Conservation (phyloP, 2,797 vertebrate species). For the Neoniphon sammara region DNA sequence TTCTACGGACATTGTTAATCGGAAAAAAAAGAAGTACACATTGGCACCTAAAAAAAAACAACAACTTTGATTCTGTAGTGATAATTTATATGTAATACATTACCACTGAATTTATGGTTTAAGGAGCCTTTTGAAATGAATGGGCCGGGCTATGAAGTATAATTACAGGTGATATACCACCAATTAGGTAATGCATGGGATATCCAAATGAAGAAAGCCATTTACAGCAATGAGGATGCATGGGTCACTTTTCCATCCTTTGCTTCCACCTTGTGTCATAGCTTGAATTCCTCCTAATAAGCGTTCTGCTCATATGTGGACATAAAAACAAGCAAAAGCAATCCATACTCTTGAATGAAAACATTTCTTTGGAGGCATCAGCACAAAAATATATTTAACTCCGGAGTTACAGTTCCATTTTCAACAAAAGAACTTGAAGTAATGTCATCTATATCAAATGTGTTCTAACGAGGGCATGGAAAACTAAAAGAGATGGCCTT, state of each 20-base stretch:
- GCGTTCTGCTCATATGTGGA: no score
- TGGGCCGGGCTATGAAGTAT: constrained; percentile 18
- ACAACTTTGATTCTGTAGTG: constrained; percentile 25
- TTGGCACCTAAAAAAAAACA: constrained; percentile 36
- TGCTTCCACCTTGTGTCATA: constrained; percentile 8
- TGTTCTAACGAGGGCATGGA: constrained; percentile 14
- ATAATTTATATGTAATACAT: constrained; percentile 42
- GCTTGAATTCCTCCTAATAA: constrained; percentile 1
- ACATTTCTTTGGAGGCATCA: constrained; percentile 24
- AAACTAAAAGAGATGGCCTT: constrained; percentile 31
- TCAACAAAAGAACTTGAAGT: constrained; percentile 30
- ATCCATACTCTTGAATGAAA: constrained; percentile 17
- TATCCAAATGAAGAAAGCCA: constrained; percentile 51
- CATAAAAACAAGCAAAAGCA: not conserved
- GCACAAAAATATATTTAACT: constrained; percentile 17
- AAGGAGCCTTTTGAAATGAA: constrained; percentile 24
- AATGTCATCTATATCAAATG: constrained; percentile 15
- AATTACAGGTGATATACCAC: constrained; percentile 44
- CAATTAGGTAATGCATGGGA: constrained; percentile 9
- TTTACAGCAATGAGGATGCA: constrained; percentile 55
- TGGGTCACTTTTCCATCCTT: constrained; percentile 13
- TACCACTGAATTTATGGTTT: constrained; percentile 35
- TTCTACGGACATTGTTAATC: constrained; percentile 65
- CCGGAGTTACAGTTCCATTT: constrained; percentile 20
- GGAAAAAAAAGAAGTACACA: constrained; percentile 64